Evolutionary conservation across 2,888 invertebrate genomes (phyloP).

Genomic region (Proisotoma minuta): DNA sequence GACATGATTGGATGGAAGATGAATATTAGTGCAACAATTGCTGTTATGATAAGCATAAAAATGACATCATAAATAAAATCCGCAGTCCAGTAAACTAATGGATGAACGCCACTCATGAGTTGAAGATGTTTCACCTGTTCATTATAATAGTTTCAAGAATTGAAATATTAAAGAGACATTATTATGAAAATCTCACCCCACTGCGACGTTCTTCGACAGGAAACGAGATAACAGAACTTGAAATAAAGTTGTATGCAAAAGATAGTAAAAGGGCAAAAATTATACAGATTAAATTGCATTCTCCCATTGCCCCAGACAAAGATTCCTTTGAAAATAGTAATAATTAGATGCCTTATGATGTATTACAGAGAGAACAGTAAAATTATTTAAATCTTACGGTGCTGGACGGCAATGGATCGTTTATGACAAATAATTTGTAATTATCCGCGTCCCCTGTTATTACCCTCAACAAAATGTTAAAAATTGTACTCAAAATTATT

Average conservation of each 20-base stretch:
- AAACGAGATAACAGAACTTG: conserved; percentile 17
- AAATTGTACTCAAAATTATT: conserved; percentile 25
- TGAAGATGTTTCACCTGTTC: conserved; percentile 40
- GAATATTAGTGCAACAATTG: conserved; percentile 17
- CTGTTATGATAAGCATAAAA: conserved; percentile 14
- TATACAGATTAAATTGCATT: conserved; percentile 29
- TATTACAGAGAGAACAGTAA: not conserved
- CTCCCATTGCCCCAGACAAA: conserved; percentile 5
- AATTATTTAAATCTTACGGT: conserved; percentile 12
- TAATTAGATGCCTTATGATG: not conserved
- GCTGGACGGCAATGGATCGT: conserved; percentile 29
- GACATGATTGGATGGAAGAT: too few species aligned
- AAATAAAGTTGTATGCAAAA: conserved; percentile 23
- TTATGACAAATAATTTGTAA: conserved; percentile 2
- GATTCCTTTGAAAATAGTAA: not conserved
- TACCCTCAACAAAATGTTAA: conserved; percentile 26
- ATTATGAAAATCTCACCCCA: conserved; percentile 21
- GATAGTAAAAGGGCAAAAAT: conserved; percentile 30
- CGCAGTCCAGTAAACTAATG: conserved; percentile 36
- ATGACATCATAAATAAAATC: conserved; percentile 27
- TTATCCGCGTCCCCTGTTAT: conserved; percentile 8
- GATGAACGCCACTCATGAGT: conserved; percentile 37
- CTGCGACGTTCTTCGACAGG: conserved; percentile 24
- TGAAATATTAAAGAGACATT: not conserved
- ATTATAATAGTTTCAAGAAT: not conserved